Percentiles rank a stretch among this genome's conserved stretches.
These are phyloP conservation scores for Phataginus tricuspis DNA, from an alignment of 2,797 vertebrate genomes.

Conservation along the genomic window DNA sequence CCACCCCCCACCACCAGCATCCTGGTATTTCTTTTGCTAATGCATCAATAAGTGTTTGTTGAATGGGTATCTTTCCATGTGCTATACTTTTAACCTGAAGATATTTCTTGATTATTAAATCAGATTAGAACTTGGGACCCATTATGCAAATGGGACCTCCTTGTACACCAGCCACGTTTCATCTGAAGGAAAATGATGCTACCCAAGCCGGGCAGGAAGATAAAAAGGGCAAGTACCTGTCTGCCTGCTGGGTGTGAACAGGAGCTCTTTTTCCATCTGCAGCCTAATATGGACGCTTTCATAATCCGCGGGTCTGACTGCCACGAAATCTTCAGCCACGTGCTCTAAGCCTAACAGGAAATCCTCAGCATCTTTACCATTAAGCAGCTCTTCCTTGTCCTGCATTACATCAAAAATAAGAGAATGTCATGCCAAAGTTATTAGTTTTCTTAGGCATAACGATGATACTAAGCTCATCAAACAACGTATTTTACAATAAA, in stretches of 20 bases:
- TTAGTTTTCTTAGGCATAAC: background rate
- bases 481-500: background rate
- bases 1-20: background rate
- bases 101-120: background rate
- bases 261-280: constrained; percentile 87
- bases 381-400: constrained; percentile 90
- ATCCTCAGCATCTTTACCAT: constrained; percentile 82
- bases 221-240: constrained; percentile 86
- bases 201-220: background rate
- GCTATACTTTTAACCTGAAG: background rate
- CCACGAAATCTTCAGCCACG: constrained; percentile 89
- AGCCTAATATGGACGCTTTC: constrained; percentile 84
- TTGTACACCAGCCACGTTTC: background rate
- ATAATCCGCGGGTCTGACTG: constrained; percentile 89
- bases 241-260: constrained; percentile 92
- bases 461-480: background rate
- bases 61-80: background rate
- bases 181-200: background rate
- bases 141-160: background rate
- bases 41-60: background rate
- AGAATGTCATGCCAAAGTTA: background rate
- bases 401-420: constrained; percentile 66
- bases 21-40: background rate
- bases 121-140: background rate
- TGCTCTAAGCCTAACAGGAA: constrained; percentile 89